Evolutionary conservation across 2,113 vertebrate species (phyloP), one percentile per base, ranked within the genome.

Genomic region (Oophaga pumilio): DNA sequence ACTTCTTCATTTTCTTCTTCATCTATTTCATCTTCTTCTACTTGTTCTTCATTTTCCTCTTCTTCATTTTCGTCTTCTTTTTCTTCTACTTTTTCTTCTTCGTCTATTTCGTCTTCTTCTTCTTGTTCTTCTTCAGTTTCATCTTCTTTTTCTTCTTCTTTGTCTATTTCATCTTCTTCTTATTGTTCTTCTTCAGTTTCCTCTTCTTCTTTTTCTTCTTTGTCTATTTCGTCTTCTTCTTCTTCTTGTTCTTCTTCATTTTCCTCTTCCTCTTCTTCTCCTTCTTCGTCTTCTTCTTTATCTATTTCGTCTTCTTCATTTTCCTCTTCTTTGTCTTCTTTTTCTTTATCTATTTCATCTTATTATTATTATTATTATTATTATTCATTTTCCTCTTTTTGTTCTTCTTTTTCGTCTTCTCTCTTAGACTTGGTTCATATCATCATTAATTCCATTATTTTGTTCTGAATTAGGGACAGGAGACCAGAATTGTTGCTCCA

Each of bases 191-290:
- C 6, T 69, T 24, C 24, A 13, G 1, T 24, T 69, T 24, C 26
- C 10, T 24, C 4, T 0, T 24, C n/a, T 22, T n/a, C 0, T 22
- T 8, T 66, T 22, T 0, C 9, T 2, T 9, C n/a, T 5, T n/a
- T 8, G 1, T 66, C 10, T 22, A n/a, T n/a, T 0, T 24, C n/a
- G 6, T n/a, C 0, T 22, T 8, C 24, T 22, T 0, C 9, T 2
- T 9, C n/a, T 5, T n/a, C n/a, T 22, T 66, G 6, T 26, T 8
- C 26, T 24, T 69, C 66, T 26, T 13, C 10, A 8, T 24, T 24
- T 13, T 1, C 2, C 8, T 69, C n/a, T 17, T 18, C 5, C 2
- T 3, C 14, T 62, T 7, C 4, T 56, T 1, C 14, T 62, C 18
- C 6, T 7, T 62, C 0, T 62, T 20, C 2, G 14, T 62, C 13